Conservation (phyloP, 1,140 invertebrate species). For the Potamilus streckersoni region DNA sequence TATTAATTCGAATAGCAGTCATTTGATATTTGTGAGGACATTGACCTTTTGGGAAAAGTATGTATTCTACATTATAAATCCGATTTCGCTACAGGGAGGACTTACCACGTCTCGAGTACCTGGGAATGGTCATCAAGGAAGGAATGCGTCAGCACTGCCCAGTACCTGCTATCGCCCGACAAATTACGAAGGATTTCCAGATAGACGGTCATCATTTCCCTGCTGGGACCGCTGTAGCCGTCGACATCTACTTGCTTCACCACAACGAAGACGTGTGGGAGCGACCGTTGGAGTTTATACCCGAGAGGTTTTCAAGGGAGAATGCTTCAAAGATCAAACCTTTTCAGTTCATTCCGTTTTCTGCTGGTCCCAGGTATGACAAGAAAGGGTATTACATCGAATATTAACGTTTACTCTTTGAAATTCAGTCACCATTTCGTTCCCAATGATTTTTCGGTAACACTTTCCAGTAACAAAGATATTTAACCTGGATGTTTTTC, state of each 20-base stretch:
- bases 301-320: slow-evolving; percentile 50
- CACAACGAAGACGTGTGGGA: slow-evolving; percentile 56
- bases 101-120: slow-evolving; percentile 57
- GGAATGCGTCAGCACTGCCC: slow-evolving; percentile 63
- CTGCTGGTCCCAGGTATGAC: slow-evolving; percentile 54
- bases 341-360: slow-evolving; percentile 56
- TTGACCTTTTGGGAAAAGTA: no score
- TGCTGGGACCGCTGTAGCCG: slow-evolving; percentile 32
- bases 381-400: no score
- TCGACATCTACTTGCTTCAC: slow-evolving; percentile 52
- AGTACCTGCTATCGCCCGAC: slow-evolving; percentile 78
- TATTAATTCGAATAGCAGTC: no score
- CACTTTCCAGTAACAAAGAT: no score
- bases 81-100: slow-evolving; percentile 22
- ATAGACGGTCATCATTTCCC: slow-evolving; percentile 54
- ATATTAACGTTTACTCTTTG: no score
- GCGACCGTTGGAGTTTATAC: slow-evolving; percentile 38
- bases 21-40: no score
- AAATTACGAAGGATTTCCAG: slow-evolving; percentile 71
- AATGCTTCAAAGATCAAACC: slow-evolving; percentile 48
- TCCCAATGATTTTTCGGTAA: no score
- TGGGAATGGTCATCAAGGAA: slow-evolving; percentile 67
- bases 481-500: no score
- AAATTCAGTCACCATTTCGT: no score
- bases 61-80: no score